phyloP scores from a whole-genome alignment of 2,888 invertebrate genomes.

The Hypsopygia costalis region DNA sequence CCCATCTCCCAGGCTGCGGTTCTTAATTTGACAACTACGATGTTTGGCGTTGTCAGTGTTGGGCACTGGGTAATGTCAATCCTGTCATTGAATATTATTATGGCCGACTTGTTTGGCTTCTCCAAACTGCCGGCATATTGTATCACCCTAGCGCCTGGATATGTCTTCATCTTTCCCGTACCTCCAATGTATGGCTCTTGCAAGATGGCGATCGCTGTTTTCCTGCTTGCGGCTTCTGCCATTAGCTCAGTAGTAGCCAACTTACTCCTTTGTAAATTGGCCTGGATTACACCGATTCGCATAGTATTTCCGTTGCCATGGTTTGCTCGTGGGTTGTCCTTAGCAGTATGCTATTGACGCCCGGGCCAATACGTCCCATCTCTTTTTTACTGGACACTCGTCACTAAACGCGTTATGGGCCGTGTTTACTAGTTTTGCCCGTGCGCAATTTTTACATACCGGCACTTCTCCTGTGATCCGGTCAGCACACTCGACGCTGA shows the following conservation, averaged over 20 bases:
- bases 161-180: neutral
- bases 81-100: constrained; percentile 5
- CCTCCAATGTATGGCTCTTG: constrained; percentile 11
- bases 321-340: neutral
- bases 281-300: neutral
- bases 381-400: constrained; percentile 1
- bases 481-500: neutral
- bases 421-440: neutral
- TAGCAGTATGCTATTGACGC: constrained; percentile 8
- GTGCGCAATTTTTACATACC: constrained; percentile 5
- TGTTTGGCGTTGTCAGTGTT: neutral
- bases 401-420: constrained; percentile 11
- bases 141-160: neutral
- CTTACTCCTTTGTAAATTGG: constrained; percentile 8
- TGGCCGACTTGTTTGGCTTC: constrained; percentile 11
- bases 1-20: neutral
- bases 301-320: neutral
- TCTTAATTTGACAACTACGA: neutral
- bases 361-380: constrained; percentile 9
- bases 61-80: constrained; percentile 2
- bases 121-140: neutral
- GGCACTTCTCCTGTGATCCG: constrained; percentile 2
- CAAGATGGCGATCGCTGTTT: neutral
- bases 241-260: constrained; percentile 9
- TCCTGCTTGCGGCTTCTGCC: neutral